A percentile compares a stretch with the other conserved stretches of the same genome.
Conservation (phyloP, 2,113 vertebrate species). For the Dasypus novemcinctus region DNA sequence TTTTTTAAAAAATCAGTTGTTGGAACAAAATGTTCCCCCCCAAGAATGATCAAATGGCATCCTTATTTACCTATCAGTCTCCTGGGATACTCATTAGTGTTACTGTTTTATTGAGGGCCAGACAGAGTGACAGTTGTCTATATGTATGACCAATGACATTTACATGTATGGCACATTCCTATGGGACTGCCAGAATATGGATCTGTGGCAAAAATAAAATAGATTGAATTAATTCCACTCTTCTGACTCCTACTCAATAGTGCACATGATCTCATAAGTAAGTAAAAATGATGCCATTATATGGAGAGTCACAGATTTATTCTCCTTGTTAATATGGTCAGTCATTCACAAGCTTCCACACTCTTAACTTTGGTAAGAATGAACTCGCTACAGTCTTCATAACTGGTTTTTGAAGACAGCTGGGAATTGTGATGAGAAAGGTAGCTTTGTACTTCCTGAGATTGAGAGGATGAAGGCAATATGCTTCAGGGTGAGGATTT, state of each 20-base stretch:
- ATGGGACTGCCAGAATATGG: background rate
- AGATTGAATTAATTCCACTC: background rate
- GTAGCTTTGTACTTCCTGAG: background rate
- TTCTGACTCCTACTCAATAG: background rate
- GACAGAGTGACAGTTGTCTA: background rate
- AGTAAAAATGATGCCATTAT: background rate
- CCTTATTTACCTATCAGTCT: background rate
- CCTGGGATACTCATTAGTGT: background rate
- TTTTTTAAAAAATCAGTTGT: background rate
- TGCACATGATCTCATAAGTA: background rate
- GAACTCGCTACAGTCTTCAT: background rate
- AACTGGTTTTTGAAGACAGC: background rate
- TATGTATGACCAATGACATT: background rate
- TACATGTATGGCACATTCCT: background rate
- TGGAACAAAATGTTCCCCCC: background rate
- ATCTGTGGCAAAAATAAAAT: background rate
- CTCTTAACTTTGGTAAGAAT: background rate
- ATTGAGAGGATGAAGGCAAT: background rate
- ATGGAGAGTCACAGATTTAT: background rate
- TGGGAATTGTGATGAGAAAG: background rate
- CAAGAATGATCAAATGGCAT: background rate
- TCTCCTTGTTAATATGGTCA: background rate
- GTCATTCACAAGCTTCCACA: background rate
- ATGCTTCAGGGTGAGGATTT: background rate
- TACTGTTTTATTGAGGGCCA: background rate